phyloP scores from a whole-genome alignment of 2,888 invertebrate genomes.

The Phorcus lineatus region DNA sequence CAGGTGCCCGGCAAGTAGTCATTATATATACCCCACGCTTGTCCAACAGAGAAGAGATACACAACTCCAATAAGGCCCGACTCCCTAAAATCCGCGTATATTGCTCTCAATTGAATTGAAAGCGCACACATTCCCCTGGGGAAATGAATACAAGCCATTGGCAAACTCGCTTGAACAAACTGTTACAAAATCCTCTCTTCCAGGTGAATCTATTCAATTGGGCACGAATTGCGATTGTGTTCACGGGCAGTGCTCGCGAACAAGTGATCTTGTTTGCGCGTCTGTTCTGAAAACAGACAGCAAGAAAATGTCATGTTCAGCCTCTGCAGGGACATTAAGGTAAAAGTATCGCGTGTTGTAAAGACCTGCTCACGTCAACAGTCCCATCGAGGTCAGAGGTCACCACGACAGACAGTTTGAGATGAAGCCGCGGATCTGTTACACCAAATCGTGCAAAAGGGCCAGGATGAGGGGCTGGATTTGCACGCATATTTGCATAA shows the following conservation, averaged over 20 bases:
- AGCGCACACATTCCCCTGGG: slow-evolving; percentile 27
- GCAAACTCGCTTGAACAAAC: slow-evolving; percentile 29
- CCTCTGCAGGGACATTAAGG: slow-evolving; percentile 7
- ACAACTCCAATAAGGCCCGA: slow-evolving; percentile 20
- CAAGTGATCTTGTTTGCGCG: slow-evolving; percentile 27
- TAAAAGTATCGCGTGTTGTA: slow-evolving; percentile 18
- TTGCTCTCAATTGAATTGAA: slow-evolving; percentile 28
- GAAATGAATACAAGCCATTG: slow-evolving; percentile 22
- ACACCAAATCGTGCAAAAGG: slow-evolving; percentile 8
- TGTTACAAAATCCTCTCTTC: slow-evolving; percentile 27
- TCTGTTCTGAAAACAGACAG: slow-evolving; percentile 21
- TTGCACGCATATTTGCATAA: slow-evolving; percentile 29
- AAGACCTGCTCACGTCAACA: slow-evolving; percentile 19
- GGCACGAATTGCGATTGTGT: slow-evolving; percentile 25
- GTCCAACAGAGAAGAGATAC: slow-evolving; percentile 15
- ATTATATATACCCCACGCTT: slow-evolving; percentile 21
- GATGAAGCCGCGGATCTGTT: neutral
- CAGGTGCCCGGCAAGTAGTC: slow-evolving; percentile 2
- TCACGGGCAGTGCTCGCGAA: slow-evolving; percentile 24
- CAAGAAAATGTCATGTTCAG: slow-evolving; percentile 21
- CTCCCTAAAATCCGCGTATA: slow-evolving; percentile 24
- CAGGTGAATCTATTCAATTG: slow-evolving; percentile 12
- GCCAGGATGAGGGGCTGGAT: neutral
- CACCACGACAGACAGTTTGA: slow-evolving; percentile 2
- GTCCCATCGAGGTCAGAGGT: slow-evolving; percentile 22